Base-by-base conservation (phyloP, 1,140 invertebrate genomes). In the Brachionus angularis region DNA sequence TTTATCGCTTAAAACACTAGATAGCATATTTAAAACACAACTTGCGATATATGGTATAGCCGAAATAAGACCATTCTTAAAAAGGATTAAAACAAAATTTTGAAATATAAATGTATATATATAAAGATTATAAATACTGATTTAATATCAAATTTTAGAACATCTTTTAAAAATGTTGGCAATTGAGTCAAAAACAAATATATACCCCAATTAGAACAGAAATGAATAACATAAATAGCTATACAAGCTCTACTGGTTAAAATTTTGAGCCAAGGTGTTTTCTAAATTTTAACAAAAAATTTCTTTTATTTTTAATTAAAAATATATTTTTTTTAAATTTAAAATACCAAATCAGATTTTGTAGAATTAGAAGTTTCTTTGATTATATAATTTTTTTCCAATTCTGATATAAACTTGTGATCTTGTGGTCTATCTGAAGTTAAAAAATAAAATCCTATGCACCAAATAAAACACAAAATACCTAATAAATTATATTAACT, bases 361-460 rank as follows among this genome's bases (percentile, higher is more conserved):
- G 23, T 25, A 27, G 62, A 67, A 31, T 16, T 34, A 18, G 21
- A 31, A 31, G 62, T 67, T 23, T 67, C 47, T 34, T 34, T 36
- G 8, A 67, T n/a, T 14, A 67, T 47, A 50, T 67, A 67, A 34
- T 67, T 42, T 36, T 47, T 67, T 50, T 67, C 62, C 1, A 5
- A 2, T 10, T 46, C 44, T 46, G 42, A 46, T 1, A 67, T 67
- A 50, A 67, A 67, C 47, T 16, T 46, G 21, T 67, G 62, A 27
- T 67, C 7, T 5, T 46, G 39, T 18, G 62, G 62, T 0, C 87
- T 87, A 76, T 96, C 91, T 77, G 87, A 92, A 4, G 93, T 86
- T 18, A 95, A 81, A 0, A 88, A 78, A 79, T 91, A 89, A 92
- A 92, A 96, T 0, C 86, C 77, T 2, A 89, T 75, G 23, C 89